Evolutionary conservation across 2,888 invertebrate genomes (phyloP).

Genomic region (Epinotia brunnichana): DNA sequence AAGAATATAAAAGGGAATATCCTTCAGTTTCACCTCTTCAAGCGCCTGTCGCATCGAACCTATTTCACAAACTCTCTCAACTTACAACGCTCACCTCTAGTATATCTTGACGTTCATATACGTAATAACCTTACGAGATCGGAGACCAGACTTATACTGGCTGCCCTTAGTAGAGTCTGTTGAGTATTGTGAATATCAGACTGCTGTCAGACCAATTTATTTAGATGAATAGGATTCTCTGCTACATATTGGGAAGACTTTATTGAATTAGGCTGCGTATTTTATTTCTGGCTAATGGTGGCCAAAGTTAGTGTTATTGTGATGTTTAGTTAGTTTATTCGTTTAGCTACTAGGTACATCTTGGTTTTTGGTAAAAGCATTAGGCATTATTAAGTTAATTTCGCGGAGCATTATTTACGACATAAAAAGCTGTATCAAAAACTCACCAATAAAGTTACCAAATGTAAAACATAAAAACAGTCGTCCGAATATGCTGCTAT

Average conservation of each 20-base stretch:
- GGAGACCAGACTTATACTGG: not conserved
- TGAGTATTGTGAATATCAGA: not conserved
- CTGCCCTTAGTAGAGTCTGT: not conserved
- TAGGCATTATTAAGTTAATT: too few relatives aligned
- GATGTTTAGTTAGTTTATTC: not conserved
- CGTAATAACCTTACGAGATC: too few relatives aligned
- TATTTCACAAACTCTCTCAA: too few relatives aligned
- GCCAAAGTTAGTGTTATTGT: not conserved
- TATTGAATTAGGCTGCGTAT: constrained; percentile 18
- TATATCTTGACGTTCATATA: too few relatives aligned
- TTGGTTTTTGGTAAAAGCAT: too few relatives aligned
- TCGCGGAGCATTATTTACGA: too few relatives aligned
- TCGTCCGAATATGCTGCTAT: too few relatives aligned
- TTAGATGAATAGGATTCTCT: constrained; percentile 59
- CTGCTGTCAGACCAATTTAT: constrained; percentile 67
- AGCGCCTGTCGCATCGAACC: constrained; percentile 39
- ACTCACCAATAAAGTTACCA: too few relatives aligned
- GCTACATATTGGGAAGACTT: constrained; percentile 5
- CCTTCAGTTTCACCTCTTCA: constrained; percentile 54
- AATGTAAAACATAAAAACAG: too few relatives aligned
- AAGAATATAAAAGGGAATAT: not conserved
- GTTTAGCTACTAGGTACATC: too few relatives aligned
- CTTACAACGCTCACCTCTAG: too few relatives aligned
- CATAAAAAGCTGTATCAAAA: too few relatives aligned
- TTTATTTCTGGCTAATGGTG: constrained; percentile 6